phyloP scores from a whole-genome alignment of 2,113 vertebrate genomes.

The Eublepharis macularius region DNA sequence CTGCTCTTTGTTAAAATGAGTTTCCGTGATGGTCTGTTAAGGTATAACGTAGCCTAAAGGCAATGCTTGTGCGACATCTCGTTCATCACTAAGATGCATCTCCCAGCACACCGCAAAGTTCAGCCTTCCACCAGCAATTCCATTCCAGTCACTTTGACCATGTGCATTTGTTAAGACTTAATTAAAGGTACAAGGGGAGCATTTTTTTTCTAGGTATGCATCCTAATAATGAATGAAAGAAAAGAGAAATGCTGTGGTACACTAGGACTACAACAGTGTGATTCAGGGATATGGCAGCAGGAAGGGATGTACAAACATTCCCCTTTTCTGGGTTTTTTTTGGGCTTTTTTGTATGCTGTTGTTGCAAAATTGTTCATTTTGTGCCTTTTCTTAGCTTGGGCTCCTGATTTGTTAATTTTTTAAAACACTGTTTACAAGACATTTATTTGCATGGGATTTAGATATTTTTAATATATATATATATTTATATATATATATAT shows the following conservation, averaged over 20 bases:
- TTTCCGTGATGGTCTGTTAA: background rate
- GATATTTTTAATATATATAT: too few species aligned
- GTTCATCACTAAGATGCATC: background rate
- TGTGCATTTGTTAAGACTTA: background rate
- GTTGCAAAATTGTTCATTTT: too few species aligned
- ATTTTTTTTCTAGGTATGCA: background rate
- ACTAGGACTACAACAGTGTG: background rate
- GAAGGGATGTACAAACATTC: too few species aligned
- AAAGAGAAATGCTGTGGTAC: background rate
- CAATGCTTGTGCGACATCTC: background rate
- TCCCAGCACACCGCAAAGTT: background rate
- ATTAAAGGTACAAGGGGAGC: background rate
- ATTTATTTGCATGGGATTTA: too few species aligned
- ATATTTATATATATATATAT: too few species aligned
- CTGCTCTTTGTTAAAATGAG: background rate
- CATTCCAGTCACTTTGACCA: background rate
- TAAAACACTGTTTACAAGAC: too few species aligned
- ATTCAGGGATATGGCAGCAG: background rate
- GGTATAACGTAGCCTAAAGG: background rate
- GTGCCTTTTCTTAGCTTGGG: too few species aligned
- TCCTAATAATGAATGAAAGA: background rate
- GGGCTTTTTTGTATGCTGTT: too few species aligned
- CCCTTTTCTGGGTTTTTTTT: too few species aligned
- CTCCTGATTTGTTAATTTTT: too few species aligned
- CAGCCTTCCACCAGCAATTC: background rate